These are phyloP conservation scores for Hypomecis punctinalis DNA, from an alignment of 2,888 invertebrate genomes.

Conservation along the genomic window DNA sequence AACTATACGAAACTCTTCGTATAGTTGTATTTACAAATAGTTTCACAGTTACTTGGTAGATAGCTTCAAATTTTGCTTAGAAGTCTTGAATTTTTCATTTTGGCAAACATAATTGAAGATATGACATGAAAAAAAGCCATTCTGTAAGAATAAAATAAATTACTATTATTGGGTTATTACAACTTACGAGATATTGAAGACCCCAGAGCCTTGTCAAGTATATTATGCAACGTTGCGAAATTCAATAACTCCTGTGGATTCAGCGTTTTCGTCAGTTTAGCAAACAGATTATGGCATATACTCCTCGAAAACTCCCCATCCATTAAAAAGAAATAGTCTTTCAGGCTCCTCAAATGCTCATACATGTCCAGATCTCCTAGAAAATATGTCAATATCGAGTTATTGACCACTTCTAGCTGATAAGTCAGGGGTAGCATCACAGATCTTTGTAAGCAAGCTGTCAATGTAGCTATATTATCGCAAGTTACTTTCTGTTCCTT, in stretches of 20 bases:
- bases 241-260: slow-evolving; percentile 89
- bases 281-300: slow-evolving; percentile 89
- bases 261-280: slow-evolving; percentile 86
- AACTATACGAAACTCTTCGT: too few relatives aligned
- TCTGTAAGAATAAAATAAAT: too few relatives aligned
- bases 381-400: slow-evolving; percentile 89
- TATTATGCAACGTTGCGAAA: slow-evolving; percentile 87
- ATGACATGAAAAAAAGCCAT: too few relatives aligned
- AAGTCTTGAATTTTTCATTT: too few relatives aligned
- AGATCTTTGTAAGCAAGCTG: slow-evolving; percentile 87
- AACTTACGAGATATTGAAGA: slow-evolving; percentile 87
- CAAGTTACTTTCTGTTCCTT: slow-evolving; percentile 61
- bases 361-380: slow-evolving; percentile 88
- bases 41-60: too few relatives aligned
- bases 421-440: slow-evolving; percentile 88
- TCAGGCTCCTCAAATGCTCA: slow-evolving; percentile 89
- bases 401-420: slow-evolving; percentile 89
- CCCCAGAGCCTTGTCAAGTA: slow-evolving; percentile 88
- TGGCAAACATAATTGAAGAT: too few relatives aligned
- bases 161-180: too few relatives aligned
- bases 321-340: slow-evolving; percentile 91
- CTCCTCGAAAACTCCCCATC: slow-evolving; percentile 92
- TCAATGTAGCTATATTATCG: slow-evolving; percentile 79
- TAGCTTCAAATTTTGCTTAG: too few relatives aligned
- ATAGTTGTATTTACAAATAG: too few relatives aligned